Evolutionary conservation across 2,113 vertebrate species (phyloP).

Genomic region (Callithrix jacchus): DNA sequence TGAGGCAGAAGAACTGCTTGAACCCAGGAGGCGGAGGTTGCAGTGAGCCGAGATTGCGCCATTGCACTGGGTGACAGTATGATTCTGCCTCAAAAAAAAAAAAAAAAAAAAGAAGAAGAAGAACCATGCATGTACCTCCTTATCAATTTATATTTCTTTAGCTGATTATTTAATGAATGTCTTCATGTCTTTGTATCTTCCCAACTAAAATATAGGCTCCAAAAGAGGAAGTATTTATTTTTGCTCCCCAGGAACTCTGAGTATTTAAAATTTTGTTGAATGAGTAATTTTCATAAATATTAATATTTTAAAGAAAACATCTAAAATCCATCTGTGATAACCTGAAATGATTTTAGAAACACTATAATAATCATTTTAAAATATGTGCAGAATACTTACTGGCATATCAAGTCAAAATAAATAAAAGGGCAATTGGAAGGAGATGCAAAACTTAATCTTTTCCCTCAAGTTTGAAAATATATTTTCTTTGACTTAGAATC

Average conservation of each 20-base stretch:
- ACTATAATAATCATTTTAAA: neutral
- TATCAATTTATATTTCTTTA: neutral
- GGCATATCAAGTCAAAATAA: constrained; percentile 17
- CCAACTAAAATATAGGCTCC: neutral
- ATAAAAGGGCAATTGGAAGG: neutral
- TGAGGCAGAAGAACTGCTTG: too few species aligned
- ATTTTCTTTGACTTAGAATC: neutral
- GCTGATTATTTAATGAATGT: neutral
- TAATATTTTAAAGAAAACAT: neutral
- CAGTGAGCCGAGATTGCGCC: too few species aligned
- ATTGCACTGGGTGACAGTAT: too few species aligned
- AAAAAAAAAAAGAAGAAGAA: too few species aligned
- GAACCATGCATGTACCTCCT: too few species aligned
- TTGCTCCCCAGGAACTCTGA: neutral
- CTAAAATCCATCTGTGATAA: neutral
- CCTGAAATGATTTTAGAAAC: neutral
- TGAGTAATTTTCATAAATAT: constrained; percentile 42
- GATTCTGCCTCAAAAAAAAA: too few species aligned
- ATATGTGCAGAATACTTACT: neutral
- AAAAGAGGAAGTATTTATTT: neutral
- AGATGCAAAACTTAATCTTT: neutral
- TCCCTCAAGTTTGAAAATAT: constrained; percentile 12
- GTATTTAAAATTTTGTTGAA: constrained; percentile 4
- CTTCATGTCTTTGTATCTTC: neutral
- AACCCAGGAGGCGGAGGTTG: too few species aligned